Evolutionary conservation across 2,888 invertebrate genomes (phyloP).

Genomic region (Volucella bombylans): DNA sequence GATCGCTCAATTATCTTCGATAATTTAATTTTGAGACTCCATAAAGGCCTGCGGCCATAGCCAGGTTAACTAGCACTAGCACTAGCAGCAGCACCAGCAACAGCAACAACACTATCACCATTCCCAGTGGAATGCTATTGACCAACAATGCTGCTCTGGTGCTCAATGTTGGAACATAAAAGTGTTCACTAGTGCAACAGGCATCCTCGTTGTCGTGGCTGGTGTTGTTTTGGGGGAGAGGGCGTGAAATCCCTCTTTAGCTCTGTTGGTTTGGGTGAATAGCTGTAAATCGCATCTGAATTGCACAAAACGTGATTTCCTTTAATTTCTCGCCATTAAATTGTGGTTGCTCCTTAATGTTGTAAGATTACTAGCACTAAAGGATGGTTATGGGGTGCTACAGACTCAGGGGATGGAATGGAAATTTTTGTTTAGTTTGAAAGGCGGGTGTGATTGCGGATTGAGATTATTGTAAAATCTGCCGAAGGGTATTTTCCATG

Average conservation of each 20-base stretch:
- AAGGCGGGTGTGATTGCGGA: no score
- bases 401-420: no score
- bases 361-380: constrained; percentile 30
- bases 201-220: constrained; percentile 18
- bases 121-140: constrained; percentile 13
- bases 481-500: no score
- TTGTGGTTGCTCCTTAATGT: constrained; percentile 27
- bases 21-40: constrained; percentile 70
- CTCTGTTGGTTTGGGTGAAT: constrained; percentile 1
- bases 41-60: constrained; percentile 37
- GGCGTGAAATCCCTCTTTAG: neutral
- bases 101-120: neutral
- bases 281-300: constrained; percentile 49
- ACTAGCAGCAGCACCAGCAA: constrained; percentile 26
- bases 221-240: neutral
- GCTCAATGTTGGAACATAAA: neutral
- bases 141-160: constrained; percentile 3
- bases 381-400: constrained; percentile 23
- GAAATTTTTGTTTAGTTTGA: no score
- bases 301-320: constrained; percentile 56
- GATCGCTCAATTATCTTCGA: constrained; percentile 71
- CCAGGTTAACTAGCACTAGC: constrained; percentile 42
- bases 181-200: constrained; percentile 40
- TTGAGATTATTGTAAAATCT: no score
- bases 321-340: constrained; percentile 62